phyloP scores from a whole-genome alignment of 2,113 vertebrate genomes.

The Diglossa brunneiventris region DNA sequence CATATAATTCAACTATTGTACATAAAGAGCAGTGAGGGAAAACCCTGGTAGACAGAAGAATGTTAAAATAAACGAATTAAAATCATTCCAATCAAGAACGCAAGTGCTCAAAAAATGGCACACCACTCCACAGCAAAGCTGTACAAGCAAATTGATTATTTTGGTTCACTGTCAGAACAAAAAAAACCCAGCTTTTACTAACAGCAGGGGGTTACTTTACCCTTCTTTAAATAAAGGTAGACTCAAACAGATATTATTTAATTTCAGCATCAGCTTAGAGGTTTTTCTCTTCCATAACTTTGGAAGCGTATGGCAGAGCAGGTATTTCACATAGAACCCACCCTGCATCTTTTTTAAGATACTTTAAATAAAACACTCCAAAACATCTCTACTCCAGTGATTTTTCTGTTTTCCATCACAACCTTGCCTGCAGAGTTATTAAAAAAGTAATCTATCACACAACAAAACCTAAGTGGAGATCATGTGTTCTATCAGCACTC shows the following conservation, averaged over 20 bases:
- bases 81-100: neutral
- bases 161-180: neutral
- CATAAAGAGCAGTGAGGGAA: neutral
- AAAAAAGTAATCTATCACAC: neutral
- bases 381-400: neutral
- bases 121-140: neutral
- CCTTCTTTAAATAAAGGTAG: neutral
- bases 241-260: neutral
- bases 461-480: neutral
- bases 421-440: neutral
- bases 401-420: neutral
- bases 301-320: neutral
- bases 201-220: neutral
- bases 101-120: neutral
- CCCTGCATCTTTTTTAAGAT: neutral
- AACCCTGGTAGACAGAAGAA: neutral
- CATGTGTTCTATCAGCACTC: neutral
- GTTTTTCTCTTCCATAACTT: neutral
- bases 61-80: slow-evolving; percentile 6
- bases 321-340: neutral
- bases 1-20: neutral
- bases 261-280: neutral
- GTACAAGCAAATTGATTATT: neutral
- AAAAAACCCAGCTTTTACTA: neutral
- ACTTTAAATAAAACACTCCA: neutral